Evolutionary conservation across 2,797 vertebrate species (phyloP).

Genomic region (Pangasius mekongensis): DNA sequence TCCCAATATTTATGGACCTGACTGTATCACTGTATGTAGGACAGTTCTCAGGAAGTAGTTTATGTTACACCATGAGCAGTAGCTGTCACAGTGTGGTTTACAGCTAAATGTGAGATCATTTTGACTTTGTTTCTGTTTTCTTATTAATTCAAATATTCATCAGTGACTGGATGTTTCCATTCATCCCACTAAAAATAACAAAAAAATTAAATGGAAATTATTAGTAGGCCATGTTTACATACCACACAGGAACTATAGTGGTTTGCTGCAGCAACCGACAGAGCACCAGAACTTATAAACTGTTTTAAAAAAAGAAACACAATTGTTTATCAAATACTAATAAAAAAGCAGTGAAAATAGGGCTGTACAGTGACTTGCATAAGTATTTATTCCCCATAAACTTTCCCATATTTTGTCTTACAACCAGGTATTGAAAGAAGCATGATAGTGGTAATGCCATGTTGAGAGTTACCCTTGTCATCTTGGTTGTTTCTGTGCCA

Average conservation of each 20-base stretch:
- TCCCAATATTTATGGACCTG: no score
- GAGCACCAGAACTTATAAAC: conserved; percentile 25
- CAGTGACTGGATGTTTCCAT: neutral
- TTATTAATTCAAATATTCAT: neutral
- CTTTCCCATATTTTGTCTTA: neutral
- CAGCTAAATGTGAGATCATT: neutral
- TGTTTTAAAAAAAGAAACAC: neutral
- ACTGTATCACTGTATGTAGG: no score
- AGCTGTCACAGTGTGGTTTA: neutral
- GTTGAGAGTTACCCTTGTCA: neutral
- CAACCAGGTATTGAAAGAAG: neutral
- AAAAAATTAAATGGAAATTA: neutral
- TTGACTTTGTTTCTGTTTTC: neutral
- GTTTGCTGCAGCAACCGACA: conserved; percentile 13
- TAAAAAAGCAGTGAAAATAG: neutral
- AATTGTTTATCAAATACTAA: neutral
- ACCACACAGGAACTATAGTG: neutral
- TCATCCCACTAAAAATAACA: neutral
- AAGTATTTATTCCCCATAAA: neutral
- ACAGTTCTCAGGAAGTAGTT: neutral
- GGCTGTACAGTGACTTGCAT: neutral
- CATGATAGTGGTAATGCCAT: neutral
- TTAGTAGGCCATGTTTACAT: neutral
- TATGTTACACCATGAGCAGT: neutral
- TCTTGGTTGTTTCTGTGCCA: no score